A percentile compares a stretch with the other conserved stretches of the same genome.
These are phyloP conservation scores for Epirrhoe tristata DNA, from an alignment of 2,888 invertebrate genomes.

Conservation along the genomic window DNA sequence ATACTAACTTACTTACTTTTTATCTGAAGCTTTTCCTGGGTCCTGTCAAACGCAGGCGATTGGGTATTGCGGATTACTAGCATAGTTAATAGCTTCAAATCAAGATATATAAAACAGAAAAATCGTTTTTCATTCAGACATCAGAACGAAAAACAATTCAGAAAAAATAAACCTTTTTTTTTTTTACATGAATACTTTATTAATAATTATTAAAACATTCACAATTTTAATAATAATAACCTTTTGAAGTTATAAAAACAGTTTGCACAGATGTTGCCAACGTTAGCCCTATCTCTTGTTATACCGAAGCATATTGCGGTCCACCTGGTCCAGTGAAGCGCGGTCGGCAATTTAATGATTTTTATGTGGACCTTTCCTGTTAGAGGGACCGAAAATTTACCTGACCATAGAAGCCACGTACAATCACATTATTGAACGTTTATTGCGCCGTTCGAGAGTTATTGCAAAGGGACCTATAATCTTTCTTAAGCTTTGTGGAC, in stretches of 20 bases:
- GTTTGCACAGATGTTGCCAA: conserved; percentile 5
- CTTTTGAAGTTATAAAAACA: conserved; percentile 1
- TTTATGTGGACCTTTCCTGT: conserved; percentile 69
- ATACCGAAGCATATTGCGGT: conserved; percentile 60
- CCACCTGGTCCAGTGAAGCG: conserved; percentile 58
- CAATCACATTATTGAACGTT: conserved; percentile 73
- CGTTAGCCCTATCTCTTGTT: conserved; percentile 8
- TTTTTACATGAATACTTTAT: no score
- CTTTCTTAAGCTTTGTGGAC: conserved; percentile 39
- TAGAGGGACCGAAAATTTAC: conserved; percentile 69
- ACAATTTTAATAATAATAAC: neutral
- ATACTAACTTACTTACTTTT: no score
- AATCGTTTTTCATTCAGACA: no score
- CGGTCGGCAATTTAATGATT: conserved; percentile 73
- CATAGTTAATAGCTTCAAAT: no score
- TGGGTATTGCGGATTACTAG: no score
- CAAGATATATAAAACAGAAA: no score
- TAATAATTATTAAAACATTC: no score
- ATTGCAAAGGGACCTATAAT: conserved; percentile 57
- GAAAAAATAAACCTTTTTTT: no score
- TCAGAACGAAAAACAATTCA: no score
- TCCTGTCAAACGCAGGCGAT: no score
- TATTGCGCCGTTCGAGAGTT: conserved; percentile 70
- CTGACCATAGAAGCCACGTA: conserved; percentile 63
- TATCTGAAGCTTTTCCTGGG: no score